Conservation (phyloP, 2,113 vertebrate species). For the Trachemys scripta region DNA sequence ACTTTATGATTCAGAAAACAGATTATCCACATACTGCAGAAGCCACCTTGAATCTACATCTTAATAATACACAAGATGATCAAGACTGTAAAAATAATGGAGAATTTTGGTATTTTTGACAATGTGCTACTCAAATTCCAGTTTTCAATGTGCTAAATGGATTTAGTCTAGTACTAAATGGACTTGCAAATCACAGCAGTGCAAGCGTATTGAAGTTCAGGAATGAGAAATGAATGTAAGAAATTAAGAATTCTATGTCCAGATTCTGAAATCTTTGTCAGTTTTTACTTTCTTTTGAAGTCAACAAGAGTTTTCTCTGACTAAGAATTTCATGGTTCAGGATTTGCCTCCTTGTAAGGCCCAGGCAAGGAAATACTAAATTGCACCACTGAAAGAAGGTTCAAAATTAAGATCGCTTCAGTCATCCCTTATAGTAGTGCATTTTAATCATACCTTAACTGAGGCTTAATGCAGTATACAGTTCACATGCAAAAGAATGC, state of each 20-base stretch:
- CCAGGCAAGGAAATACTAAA: neutral
- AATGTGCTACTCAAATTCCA: neutral
- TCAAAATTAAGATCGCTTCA: neutral
- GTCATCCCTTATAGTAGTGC: neutral
- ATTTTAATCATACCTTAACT: neutral
- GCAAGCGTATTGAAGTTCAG: neutral
- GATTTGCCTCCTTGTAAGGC: neutral
- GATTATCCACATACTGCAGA: neutral
- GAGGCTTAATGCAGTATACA: neutral
- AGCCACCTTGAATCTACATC: neutral
- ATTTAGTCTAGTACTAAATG: neutral
- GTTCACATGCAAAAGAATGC: neutral
- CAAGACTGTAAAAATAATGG: neutral
- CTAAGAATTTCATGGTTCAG: neutral
- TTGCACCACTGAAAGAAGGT: neutral
- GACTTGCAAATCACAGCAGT: neutral
- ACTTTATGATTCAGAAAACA: neutral
- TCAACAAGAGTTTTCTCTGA: neutral
- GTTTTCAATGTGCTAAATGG: neutral
- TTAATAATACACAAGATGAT: neutral
- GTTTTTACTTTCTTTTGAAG: neutral
- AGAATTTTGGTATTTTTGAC: neutral
- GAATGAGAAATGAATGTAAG: neutral
- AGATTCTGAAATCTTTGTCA: slow-evolving; percentile 2
- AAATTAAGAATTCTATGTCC: neutral